Conservation (phyloP, 2,888 invertebrate species). For the Auanema sp. region DNA sequence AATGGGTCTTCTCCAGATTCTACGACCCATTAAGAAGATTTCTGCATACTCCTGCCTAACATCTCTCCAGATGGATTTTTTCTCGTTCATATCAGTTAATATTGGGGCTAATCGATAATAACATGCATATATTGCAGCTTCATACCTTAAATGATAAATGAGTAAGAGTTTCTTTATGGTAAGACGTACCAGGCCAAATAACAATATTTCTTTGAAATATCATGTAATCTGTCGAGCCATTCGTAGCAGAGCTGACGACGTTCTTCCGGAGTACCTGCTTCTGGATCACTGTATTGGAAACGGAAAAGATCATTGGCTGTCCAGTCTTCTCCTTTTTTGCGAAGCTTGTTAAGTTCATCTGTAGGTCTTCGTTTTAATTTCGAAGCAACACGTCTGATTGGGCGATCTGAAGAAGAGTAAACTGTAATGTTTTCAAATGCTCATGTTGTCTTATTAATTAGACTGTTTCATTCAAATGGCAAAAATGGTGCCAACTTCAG, state of each 20-base stretch:
- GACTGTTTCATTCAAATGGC: no score
- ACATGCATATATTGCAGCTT: constrained; percentile 49
- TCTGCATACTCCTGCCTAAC: constrained; percentile 49
- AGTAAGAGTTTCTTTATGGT: neutral
- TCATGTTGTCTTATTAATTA: no score
- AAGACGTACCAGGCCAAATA: constrained; percentile 46
- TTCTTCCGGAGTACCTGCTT: constrained; percentile 48
- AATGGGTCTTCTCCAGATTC: constrained; percentile 48
- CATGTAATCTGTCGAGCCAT: constrained; percentile 45
- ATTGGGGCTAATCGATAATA: constrained; percentile 51
- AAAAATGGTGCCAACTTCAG: no score
- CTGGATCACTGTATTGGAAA: constrained; percentile 51
- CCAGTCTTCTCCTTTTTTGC: constrained; percentile 42
- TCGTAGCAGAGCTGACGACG: constrained; percentile 39
- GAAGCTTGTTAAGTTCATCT: constrained; percentile 41
- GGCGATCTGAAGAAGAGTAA: constrained; percentile 34
- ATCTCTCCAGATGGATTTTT: constrained; percentile 43
- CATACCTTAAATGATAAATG: constrained; percentile 37
- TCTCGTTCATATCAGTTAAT: constrained; percentile 33
- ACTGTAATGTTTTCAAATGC: neutral
- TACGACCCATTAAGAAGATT: constrained; percentile 50
- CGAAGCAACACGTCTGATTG: constrained; percentile 41
- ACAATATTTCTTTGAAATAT: constrained; percentile 49
- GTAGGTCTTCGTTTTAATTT: constrained; percentile 45
- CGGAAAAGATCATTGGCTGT: constrained; percentile 21